phyloP scores from a whole-genome alignment of 2,888 invertebrate species.

The Ophioninae sp. region DNA sequence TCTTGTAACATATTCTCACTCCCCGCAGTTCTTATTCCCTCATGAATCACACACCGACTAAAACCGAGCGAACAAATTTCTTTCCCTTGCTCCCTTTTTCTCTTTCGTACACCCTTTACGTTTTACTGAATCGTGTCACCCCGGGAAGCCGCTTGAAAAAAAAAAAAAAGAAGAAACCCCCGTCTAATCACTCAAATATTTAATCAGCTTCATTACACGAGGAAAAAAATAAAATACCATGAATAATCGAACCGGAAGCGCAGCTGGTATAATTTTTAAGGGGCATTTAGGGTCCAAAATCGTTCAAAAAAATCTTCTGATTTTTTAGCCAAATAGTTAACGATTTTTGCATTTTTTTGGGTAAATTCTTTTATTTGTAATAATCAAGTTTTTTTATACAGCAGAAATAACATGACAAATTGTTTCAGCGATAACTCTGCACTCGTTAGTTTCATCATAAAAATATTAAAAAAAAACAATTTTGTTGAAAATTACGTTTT shows the following conservation, averaged over 20 bases:
- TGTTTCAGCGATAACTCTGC: too few species aligned
- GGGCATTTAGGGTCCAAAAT: background rate
- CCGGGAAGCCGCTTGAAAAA: slow-evolving; percentile 46
- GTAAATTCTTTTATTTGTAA: too few species aligned
- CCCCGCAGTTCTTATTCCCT: background rate
- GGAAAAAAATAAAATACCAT: slow-evolving; percentile 37
- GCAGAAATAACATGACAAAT: too few species aligned
- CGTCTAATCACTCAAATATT: slow-evolving; percentile 58
- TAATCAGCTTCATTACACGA: slow-evolving; percentile 56
- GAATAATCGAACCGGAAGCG: slow-evolving; percentile 43
- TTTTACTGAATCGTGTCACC: slow-evolving; percentile 54
- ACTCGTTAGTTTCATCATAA: too few species aligned
- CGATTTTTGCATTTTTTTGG: too few species aligned
- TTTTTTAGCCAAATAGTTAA: background rate
- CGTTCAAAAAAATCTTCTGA: background rate
- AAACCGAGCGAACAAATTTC: slow-evolving; percentile 47
- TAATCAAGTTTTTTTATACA: too few species aligned
- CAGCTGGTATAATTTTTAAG: slow-evolving; percentile 43
- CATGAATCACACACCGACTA: slow-evolving; percentile 10
- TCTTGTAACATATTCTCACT: background rate
- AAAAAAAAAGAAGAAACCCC: too few species aligned
- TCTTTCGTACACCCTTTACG: slow-evolving; percentile 30
- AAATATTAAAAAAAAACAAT: too few species aligned
- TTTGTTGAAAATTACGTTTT: too few species aligned
- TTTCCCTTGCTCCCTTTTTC: slow-evolving; percentile 26